Percentiles rank a stretch among this genome's conserved stretches.
Evolutionary conservation across 2,888 invertebrate genomes (phyloP).

Genomic region (Tipula helvola): DNA sequence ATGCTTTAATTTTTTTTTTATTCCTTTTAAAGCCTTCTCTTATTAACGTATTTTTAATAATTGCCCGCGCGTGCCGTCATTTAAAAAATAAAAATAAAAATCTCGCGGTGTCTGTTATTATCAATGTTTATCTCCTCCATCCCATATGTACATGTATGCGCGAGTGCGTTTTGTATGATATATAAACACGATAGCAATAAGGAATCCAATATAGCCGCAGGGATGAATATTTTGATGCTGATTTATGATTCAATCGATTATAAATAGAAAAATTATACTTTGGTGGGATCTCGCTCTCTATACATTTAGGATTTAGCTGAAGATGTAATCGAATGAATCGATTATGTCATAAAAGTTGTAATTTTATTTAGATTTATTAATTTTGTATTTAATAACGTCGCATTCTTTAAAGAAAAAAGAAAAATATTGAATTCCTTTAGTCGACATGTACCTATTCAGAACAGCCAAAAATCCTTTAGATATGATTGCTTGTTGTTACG

Average conservation of each 20-base stretch:
- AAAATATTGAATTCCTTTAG: no score
- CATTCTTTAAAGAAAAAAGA: no score
- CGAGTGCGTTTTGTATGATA: neutral
- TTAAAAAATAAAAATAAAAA: neutral
- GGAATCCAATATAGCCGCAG: neutral
- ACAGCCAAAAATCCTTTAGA: no score
- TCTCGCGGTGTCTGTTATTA: neutral
- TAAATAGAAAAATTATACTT: neutral
- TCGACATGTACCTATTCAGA: no score
- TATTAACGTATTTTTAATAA: slow-evolving; percentile 9
- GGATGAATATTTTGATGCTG: neutral
- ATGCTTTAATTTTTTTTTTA: neutral
- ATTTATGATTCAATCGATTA: neutral
- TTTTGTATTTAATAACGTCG: no score
- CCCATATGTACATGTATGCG: neutral
- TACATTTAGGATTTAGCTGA: neutral
- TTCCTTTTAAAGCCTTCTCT: neutral
- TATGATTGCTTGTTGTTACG: no score
- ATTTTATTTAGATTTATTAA: neutral
- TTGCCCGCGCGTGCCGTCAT: slow-evolving; percentile 4
- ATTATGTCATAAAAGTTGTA: neutral
- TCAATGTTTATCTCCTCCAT: neutral
- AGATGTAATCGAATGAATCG: neutral
- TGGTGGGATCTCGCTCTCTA: neutral
- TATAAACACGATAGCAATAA: neutral